Evolutionary conservation across 2,113 vertebrate genomes (phyloP), one percentile per base, ranked within the genome.

Genomic region (Vanacampus margaritifer): DNA sequence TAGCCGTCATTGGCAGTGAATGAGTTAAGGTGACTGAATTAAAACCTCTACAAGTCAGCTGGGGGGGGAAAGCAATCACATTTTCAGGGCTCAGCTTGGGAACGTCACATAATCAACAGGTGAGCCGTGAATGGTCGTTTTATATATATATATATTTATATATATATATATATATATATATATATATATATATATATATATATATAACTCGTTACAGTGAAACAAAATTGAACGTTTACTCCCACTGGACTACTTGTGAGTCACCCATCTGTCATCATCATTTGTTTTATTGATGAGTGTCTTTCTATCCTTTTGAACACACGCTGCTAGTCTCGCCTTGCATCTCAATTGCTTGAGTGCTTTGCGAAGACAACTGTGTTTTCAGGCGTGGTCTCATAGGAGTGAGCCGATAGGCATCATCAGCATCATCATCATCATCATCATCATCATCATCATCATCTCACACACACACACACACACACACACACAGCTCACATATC

Each of bases 401-500:
- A 61, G 21, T 10, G 71, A 51, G 19, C 36, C 54, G 69, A 74
- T 51, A 57, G 37, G 65, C 10, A 61, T 61, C 35, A n/a, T 8
- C 14, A 51, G 14, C 48, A 51, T 9, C 21, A 23, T 16, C 28
- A 32, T 32, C 28, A 32, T 32, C 28, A 3, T n/a, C n/a, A n/a
- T n/a, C n/a, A n/a, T n/a, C n/a, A n/a, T n/a, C n/a, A n/a, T n/a
- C n/a, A n/a, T n/a, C n/a, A n/a, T n/a, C n/a, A n/a, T n/a, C n/a
- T n/a, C 26, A 17, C 26, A 17, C 26, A 16, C 24, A 28, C 53
- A 3, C 26, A 32, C 26, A 9, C 53, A 56, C 53, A 17, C 51
- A 26, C 26, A 19, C 28, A 19, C 54, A 37, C 69, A 67, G 71
- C 74, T 87, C 80, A 63, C 64, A 71, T 82, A 54, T 82, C 75